Base-by-base conservation (phyloP, 2,113 vertebrate species). In the Mixornis gularis region DNA sequence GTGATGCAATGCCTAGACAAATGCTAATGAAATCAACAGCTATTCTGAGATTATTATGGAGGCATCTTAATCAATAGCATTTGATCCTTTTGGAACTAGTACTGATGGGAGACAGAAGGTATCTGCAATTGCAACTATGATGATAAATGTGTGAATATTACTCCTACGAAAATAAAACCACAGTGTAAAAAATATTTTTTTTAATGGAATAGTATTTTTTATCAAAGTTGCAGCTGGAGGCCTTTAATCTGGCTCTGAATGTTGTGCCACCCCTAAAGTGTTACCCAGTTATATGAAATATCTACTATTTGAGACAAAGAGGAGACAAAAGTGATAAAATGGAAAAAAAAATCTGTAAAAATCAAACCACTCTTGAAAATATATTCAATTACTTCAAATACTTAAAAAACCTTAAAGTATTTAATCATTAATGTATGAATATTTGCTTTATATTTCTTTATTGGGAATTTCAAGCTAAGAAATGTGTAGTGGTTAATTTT, bases 401-500 rank as follows among this genome's bases (percentile, higher is more conserved):
- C 38, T 59, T 76, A 41, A 91, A 80, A 94, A 91, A 38, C 19
- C 41, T 94, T 79, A 52, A 76, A 79, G 17, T 79, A 79, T 74
- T 97, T 96, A 94, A 95, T 36, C 41, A 91, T 69, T 96, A 72
- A 93, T 82, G 3, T 68, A 73, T 34, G 44, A 93, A 43, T 89
- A 64, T 85, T 95, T 94, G 43, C 20, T 76, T 87, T 36, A 62
- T 93, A 94, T 56, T 93, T 55, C 85, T 91, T 96, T 90, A 92
- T 59, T 56, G 91, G 10, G 15, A 92, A 88, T 95, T 92, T 60
- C 59, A 95, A 86, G 18, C 29, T 82, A 83, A 92, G 59, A 95
- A 95, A 51, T 5, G 6, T 59, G 11, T 0, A 2, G 17, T 77
- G 53, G 66, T 95, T 93, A 36, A 93, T 38, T 85, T 82, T 85